These are phyloP conservation scores for Sanderia malayensis DNA, from an alignment of 30 jellyfish, hydroid and myxozoan species.

Conservation along the genomic window DNA sequence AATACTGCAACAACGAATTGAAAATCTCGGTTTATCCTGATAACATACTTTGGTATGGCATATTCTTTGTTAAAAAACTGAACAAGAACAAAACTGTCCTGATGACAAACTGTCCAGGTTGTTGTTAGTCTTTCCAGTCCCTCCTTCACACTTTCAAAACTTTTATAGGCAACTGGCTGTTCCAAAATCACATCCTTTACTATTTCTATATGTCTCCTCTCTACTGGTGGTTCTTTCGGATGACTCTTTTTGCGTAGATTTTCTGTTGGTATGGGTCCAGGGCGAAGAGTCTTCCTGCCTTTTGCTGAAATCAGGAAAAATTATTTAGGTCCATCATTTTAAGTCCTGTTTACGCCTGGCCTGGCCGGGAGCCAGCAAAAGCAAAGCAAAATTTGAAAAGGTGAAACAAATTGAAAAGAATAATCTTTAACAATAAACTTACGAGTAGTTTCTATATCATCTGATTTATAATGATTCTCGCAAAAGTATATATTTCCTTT, in stretches of 20 bases:
- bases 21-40: background rate
- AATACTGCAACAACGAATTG: background rate
- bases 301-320: conserved; percentile 2
- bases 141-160: background rate
- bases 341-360: too few relatives aligned
- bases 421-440: background rate
- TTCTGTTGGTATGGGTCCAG: conserved; percentile 22
- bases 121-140: background rate
- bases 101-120: too few relatives aligned
- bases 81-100: too few relatives aligned
- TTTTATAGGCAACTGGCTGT: background rate
- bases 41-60: background rate
- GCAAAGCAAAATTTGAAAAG: too few relatives aligned
- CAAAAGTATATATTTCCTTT: conserved; percentile 4
- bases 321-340: background rate
- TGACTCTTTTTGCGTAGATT: conserved; percentile 12
- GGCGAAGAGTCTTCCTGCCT: conserved; percentile 22
- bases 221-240: background rate
- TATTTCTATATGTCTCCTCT: background rate
- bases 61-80: too few relatives aligned
- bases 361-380: background rate
- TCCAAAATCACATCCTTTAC: background rate
- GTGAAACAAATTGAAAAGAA: background rate
- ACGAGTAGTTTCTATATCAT: background rate
- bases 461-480: conserved; percentile 3